Conservation (phyloP, 2,113 vertebrate species). For the Sylvia atricapilla region DNA sequence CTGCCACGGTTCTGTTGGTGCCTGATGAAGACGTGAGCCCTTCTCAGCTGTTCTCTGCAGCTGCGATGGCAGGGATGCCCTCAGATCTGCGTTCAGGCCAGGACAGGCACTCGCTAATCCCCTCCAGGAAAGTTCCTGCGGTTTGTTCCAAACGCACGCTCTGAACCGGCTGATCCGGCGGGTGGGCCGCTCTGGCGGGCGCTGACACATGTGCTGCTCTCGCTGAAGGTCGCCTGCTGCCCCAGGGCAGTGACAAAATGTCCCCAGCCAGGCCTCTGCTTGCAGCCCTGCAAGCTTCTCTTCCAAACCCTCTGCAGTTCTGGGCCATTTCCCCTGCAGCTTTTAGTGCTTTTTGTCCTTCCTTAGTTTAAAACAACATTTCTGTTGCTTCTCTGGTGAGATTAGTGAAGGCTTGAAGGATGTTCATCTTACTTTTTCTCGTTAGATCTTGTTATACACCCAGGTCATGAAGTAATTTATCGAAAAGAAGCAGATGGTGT, state of each 20-base stretch:
- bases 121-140: not conserved
- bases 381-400: not conserved
- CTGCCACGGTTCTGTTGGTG: fast-evolving
- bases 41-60: not conserved
- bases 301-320: not conserved
- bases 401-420: not conserved
- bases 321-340: not conserved
- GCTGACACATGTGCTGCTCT: not conserved
- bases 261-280: not conserved
- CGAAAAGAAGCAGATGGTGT: not conserved
- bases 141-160: not conserved
- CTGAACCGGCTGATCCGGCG: constrained; percentile 1
- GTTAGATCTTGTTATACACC: not conserved
- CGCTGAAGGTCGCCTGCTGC: not conserved
- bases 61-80: not conserved
- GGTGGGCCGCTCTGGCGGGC: not conserved
- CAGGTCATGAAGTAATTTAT: not conserved
- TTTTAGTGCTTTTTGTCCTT: not conserved
- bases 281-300: not conserved
- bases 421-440: not conserved
- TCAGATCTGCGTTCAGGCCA: not conserved
- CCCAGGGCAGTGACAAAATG: not conserved
- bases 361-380: not conserved
- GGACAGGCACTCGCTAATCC: not conserved
- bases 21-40: not conserved